Conservation (phyloP, 2,113 vertebrate species). For the Tamias sibiricus region DNA sequence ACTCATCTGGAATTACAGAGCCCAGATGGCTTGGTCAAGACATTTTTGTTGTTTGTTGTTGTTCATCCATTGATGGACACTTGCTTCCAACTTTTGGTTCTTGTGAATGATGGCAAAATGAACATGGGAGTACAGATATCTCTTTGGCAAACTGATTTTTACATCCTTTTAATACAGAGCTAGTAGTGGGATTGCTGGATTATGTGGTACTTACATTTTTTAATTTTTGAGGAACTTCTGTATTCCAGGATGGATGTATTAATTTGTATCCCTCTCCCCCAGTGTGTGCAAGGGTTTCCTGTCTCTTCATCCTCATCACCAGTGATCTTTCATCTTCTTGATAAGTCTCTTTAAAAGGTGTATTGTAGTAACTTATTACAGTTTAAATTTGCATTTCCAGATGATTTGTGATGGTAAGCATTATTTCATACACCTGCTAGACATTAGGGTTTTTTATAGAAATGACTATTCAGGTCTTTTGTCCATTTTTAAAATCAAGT, state of each 20-base stretch:
- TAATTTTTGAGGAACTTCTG: background rate
- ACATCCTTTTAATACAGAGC: background rate
- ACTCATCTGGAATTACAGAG: background rate
- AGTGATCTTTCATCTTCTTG: background rate
- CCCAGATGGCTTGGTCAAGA: fast-evolving
- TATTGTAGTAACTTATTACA: background rate
- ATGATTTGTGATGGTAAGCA: background rate
- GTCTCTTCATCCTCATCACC: background rate
- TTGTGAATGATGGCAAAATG: background rate
- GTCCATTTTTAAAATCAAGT: too few relatives aligned
- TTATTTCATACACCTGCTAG: background rate
- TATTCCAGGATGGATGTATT: background rate
- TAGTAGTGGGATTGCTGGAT: background rate
- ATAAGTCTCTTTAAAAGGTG: background rate
- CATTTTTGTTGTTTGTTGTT: too few relatives aligned
- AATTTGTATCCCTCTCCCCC: background rate
- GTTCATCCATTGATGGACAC: background rate
- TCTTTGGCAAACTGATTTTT: background rate
- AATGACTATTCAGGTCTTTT: background rate
- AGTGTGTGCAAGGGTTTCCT: background rate
- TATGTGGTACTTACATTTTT: background rate
- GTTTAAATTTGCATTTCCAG: background rate
- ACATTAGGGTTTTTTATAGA: background rate
- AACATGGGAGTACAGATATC: too few relatives aligned
- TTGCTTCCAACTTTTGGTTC: background rate